Base-by-base conservation (phyloP, 2,797 vertebrate species). In the Remorina albescens region DNA sequence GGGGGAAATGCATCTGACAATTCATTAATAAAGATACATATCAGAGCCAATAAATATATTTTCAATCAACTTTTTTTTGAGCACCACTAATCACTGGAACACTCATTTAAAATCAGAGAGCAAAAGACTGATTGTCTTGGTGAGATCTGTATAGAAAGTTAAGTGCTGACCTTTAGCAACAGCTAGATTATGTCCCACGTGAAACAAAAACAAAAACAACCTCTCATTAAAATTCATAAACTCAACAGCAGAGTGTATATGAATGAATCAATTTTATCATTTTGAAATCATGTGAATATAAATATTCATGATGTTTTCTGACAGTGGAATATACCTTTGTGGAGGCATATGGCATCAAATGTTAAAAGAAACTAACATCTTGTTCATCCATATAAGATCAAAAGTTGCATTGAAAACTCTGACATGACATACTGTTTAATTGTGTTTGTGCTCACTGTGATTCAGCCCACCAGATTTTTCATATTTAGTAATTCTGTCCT, bases 11-110 rank as follows among this genome's bases (percentile, higher is more conserved):
- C 58, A 47, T 26, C 34, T 51, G 74, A 78, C 1, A 11, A 72
- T 6, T 26, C 64, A 65, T 75, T 76, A 71, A 89, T 92, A 82
- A 90, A 83, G 64, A 83, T 76, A 63, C 78, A 64, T 79, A 71
- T 76, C 66, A 75, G 79, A 74, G 67, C 64, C 49, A 70, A 37
- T 73, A 41, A 77, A 81, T 63, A 71, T 75, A 80, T 86, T 88
- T 86, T 60, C 70, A 89, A 87, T 90, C 72, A 70, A 92, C 85
- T 85, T 88, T 83, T 76, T 66, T 58, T 81, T 53, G 77, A 61
- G 53, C 28, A 21, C 39, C 0, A 3, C 72, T 26, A 36, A 62
- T 47, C 19, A 25, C 63, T 69, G 55, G 73, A 85, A 78, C 76
- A 84, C 65, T 80, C 66, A 81, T 75, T 83, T 82, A 70, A 78